Conservation (phyloP, 2,113 vertebrate genomes). For the Brachyhypopomus occidentalis region DNA sequence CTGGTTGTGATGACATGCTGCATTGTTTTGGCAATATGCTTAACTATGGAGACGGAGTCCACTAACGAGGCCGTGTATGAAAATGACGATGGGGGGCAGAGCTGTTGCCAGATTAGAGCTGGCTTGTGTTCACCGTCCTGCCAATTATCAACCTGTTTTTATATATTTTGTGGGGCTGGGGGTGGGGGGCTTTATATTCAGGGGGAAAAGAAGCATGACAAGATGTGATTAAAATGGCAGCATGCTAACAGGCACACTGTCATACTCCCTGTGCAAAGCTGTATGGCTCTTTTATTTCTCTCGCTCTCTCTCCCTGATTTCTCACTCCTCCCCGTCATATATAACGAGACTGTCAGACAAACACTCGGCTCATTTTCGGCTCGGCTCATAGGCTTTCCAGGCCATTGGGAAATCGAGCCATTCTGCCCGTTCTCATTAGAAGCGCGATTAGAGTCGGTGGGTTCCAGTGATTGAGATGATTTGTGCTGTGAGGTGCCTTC, state of each 20-base stretch:
- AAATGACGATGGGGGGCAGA: neutral
- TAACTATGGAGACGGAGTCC: constrained; percentile 34
- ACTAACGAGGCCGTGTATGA: constrained; percentile 39
- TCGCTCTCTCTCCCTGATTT: neutral
- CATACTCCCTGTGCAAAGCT: constrained; percentile 31
- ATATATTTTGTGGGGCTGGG: constrained; percentile 18
- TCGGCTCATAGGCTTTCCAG: constrained; percentile 50
- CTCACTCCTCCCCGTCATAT: constrained; percentile 24
- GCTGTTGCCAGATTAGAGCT: constrained; percentile 50
- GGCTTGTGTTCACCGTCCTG: constrained; percentile 20
- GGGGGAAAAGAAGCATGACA: constrained; percentile 52
- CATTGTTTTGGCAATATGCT: constrained; percentile 19
- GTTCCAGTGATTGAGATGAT: constrained; percentile 50
- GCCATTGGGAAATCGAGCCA: constrained; percentile 54
- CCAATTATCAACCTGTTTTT: constrained; percentile 47
- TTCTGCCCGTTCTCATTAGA: constrained; percentile 54
- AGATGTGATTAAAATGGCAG: constrained; percentile 64
- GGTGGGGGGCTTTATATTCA: constrained; percentile 37
- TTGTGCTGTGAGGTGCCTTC: constrained; percentile 49
- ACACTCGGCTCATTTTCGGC: constrained; percentile 56
- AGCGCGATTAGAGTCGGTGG: constrained; percentile 53
- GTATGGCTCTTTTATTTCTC: constrained; percentile 45
- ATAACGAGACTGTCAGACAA: constrained; percentile 55
- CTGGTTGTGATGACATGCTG: constrained; percentile 18
- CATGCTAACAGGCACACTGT: constrained; percentile 63